Evolutionary conservation across 2,113 vertebrate genomes (phyloP).

Genomic region (Recurvirostra avosetta): DNA sequence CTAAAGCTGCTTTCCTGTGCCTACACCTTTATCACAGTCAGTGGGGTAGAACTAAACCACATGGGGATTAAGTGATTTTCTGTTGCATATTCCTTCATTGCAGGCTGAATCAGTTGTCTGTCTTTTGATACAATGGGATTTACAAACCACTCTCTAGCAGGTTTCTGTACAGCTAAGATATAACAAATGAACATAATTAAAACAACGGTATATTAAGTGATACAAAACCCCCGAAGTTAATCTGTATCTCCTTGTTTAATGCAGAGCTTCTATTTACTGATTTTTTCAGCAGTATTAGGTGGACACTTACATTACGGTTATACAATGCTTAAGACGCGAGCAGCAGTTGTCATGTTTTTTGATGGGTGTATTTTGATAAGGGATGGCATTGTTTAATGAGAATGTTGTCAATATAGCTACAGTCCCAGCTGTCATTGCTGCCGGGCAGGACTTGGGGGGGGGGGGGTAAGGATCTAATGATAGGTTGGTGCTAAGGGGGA

Average conservation of each 20-base stretch:
- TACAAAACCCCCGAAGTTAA: background rate
- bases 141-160: background rate
- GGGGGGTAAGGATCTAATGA: slow-evolving; percentile 17
- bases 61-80: slow-evolving; percentile 16
- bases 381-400: slow-evolving; percentile 11
- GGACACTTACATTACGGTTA: background rate
- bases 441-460: background rate
- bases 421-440: slow-evolving; percentile 11
- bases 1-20: background rate
- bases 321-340: background rate
- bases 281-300: background rate
- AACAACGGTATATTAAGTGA: background rate
- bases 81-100: background rate
- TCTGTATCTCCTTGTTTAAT: background rate
- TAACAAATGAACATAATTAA: background rate
- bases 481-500: slow-evolving; percentile 2
- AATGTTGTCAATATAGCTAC: background rate
- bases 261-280: background rate
- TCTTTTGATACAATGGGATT: background rate
- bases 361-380: slow-evolving; percentile 11
- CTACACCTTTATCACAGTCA: background rate
- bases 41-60: slow-evolving; percentile 18
- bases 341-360: background rate
- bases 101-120: background rate
- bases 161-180: background rate